A percentile compares a stretch with the other conserved stretches of the same genome.
Evolutionary conservation across 2,113 vertebrate species (phyloP).

Genomic region (Calyptommatus sinebrachiatus): DNA sequence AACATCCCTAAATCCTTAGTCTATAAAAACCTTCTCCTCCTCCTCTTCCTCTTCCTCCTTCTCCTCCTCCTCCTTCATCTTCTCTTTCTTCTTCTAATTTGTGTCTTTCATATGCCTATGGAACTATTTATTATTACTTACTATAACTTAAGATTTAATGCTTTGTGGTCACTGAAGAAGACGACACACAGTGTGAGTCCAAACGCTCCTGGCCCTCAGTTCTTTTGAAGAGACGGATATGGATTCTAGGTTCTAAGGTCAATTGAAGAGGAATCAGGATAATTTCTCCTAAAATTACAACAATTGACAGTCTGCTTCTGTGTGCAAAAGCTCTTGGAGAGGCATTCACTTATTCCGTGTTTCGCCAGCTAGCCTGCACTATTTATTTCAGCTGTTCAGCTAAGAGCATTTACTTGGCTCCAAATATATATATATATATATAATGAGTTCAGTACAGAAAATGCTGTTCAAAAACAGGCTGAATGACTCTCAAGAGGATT

Average conservation of each 20-base stretch:
- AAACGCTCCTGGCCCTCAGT: neutral
- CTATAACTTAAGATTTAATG: too few species aligned
- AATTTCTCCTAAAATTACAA: neutral
- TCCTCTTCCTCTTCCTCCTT: too few species aligned
- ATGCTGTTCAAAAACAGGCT: neutral
- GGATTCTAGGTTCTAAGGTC: neutral
- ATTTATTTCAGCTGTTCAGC: neutral
- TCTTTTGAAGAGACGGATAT: neutral
- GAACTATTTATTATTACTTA: too few species aligned
- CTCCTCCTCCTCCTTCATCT: too few species aligned
- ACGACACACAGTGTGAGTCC: neutral
- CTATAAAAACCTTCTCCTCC: neutral
- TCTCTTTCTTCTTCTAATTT: too few species aligned
- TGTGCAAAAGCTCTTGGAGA: neutral
- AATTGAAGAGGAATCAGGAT: neutral
- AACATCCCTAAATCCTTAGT: too few species aligned
- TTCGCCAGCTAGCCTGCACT: neutral
- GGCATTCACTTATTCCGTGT: neutral
- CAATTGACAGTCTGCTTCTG: neutral
- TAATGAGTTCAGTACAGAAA: slow-evolving; percentile 8
- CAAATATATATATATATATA: neutral
- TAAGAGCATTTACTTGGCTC: neutral
- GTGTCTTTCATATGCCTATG: neutral
- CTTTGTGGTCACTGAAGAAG: too few species aligned
- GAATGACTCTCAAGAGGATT: neutral